phyloP scores from a whole-genome alignment of 37 sponge, comb jelly and placozoan species.

The Eunapius fragilis region DNA sequence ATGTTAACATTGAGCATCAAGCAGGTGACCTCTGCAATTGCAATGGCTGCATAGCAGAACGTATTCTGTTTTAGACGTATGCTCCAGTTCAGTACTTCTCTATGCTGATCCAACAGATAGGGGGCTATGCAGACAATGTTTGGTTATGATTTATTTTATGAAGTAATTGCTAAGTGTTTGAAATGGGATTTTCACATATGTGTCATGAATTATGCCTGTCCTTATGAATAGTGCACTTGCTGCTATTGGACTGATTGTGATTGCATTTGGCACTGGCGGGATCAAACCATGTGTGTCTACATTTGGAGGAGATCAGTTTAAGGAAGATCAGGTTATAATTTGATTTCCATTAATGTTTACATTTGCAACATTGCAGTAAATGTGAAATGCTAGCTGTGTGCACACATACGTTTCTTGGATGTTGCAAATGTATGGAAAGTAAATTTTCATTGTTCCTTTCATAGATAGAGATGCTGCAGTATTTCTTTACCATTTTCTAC shows the following conservation, averaged over 20 bases:
- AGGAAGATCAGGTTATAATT: constrained; percentile 82
- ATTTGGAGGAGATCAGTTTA: constrained; percentile 99
- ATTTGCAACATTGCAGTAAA: background rate
- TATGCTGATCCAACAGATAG: too few relatives aligned
- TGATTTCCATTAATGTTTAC: background rate
- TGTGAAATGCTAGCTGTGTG: background rate
- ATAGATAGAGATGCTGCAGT: constrained; percentile 31
- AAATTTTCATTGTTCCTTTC: background rate
- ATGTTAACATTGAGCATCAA: too few relatives aligned
- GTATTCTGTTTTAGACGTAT: too few relatives aligned
- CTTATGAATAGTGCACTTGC: constrained; percentile 54
- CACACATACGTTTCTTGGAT: too few relatives aligned
- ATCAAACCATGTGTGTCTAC: constrained; percentile 99
- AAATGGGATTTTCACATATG: too few relatives aligned
- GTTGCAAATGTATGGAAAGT: background rate
- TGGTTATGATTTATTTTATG: too few relatives aligned
- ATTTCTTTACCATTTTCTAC: constrained; percentile 96
- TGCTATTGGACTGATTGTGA: constrained; percentile 79
- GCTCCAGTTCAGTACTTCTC: too few relatives aligned
- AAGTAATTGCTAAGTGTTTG: too few relatives aligned
- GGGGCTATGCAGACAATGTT: too few relatives aligned
- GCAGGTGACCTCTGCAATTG: too few relatives aligned
- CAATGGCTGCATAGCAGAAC: too few relatives aligned
- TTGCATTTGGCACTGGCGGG: constrained; percentile 98
- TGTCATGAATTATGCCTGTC: too few relatives aligned